Base-by-base conservation (phyloP, 2,113 vertebrate genomes). In the Stomatorhinus ivindoensis region DNA sequence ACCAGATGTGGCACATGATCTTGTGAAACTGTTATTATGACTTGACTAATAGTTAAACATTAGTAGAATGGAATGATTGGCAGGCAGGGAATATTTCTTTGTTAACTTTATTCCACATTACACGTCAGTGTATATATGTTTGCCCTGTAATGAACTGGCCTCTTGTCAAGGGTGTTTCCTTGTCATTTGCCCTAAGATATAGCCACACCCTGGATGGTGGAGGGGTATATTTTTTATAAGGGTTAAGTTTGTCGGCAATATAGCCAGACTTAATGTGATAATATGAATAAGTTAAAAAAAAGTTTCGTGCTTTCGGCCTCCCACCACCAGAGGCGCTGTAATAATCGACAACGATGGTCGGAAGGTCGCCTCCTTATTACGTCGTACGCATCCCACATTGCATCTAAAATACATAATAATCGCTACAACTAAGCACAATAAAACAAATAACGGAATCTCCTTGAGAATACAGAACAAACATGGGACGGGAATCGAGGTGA, bases 401-500 rank as follows among this genome's bases (percentile, higher is more conserved):
- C 42, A 44, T 84, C 27, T 24, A 53, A 58, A 65, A 89, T 84
- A 84, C 50, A 89, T 17, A 84, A 42, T 61, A 61, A 61, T 17
- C 39, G 53, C 44, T 84, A 47, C 42, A 44, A 50, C 31, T 44
- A 53, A 27, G 50, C 51, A 82, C 39, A 76, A 39, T 19, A 73
- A 76, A 53, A 1, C 24, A 84, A 13, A 2, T 15, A 84, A 10
- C n/a, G 15, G 27, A 65, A 90, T 1, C 15, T 76, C 8, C 87
- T 87, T 27, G 0, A 44, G 83, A 13, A 11, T 39, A 19, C 9
- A 10, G 2, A 48, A 0, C 39, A 55, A 88, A 7, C 6, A 39
- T 96, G 96, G 95, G 95, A 17, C 94, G 96, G 0, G 96, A 96
- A 88, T 96, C 95, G 6, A 94, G 96, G 96, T 96, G 91, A 84